Percentiles rank a stretch among this genome's conserved stretches.
phyloP scores from a whole-genome alignment of 2,113 vertebrate genomes.

The Marmota flaviventris region DNA sequence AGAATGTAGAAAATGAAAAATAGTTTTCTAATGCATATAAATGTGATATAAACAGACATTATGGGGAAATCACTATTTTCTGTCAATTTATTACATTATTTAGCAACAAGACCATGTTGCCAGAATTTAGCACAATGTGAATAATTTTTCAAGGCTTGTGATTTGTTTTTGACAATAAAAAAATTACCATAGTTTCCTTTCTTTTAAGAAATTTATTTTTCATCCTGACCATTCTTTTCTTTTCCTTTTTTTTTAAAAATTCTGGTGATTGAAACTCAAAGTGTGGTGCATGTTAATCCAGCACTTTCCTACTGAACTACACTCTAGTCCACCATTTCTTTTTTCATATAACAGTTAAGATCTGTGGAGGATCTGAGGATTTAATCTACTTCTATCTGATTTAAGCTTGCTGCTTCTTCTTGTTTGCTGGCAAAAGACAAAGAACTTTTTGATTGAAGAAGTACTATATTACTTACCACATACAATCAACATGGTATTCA shows the following conservation, averaged over 20 bases:
- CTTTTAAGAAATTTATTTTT: neutral
- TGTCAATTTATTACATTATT: neutral
- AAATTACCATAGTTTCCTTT: neutral
- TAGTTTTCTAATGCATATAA: neutral
- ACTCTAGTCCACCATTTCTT: neutral
- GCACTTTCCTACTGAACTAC: neutral
- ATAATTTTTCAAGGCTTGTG: neutral
- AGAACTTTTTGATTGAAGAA: neutral
- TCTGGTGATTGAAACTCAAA: neutral
- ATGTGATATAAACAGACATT: neutral
- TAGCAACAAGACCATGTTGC: neutral
- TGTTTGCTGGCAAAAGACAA: neutral
- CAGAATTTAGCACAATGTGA: constrained; percentile 9
- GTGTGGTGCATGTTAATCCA: neutral
- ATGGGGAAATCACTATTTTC: neutral
- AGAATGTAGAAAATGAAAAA: neutral
- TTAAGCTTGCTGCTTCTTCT: neutral
- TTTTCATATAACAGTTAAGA: neutral
- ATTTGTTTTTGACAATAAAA: neutral
- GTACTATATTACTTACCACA: neutral
- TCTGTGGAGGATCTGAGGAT: neutral
- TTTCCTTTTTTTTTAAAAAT: neutral
- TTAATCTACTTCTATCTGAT: neutral
- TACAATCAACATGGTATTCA: neutral
- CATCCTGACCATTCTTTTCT: neutral